Percentiles rank a stretch among this genome's conserved stretches.
These are phyloP conservation scores for Eupithecia subumbrata DNA, from an alignment of 2,888 invertebrate species.

Conservation along the genomic window DNA sequence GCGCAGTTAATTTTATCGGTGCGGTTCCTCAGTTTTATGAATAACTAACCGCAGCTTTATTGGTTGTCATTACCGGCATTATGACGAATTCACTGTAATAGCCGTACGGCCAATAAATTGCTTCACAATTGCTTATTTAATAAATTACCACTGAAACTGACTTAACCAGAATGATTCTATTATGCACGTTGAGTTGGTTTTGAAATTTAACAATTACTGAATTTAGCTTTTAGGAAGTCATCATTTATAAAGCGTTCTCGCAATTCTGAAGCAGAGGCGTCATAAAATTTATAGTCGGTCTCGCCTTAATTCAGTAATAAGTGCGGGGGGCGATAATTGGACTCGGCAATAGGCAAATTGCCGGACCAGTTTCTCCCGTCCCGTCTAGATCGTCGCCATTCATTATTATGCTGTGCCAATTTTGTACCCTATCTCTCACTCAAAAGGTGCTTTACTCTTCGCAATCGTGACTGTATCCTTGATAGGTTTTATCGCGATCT, in stretches of 20 bases:
- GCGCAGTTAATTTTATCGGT: slow-evolving; percentile 64
- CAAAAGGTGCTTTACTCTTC: slow-evolving; percentile 54
- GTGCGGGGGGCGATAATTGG: slow-evolving; percentile 83
- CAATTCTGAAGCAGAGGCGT: slow-evolving; percentile 74
- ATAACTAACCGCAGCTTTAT: slow-evolving; percentile 55
- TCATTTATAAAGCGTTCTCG: slow-evolving; percentile 58
- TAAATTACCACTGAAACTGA: slow-evolving; percentile 18
- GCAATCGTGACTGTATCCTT: slow-evolving; percentile 44
- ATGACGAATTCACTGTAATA: slow-evolving; percentile 48
- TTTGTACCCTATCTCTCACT: slow-evolving; percentile 52
- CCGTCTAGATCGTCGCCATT: slow-evolving; percentile 60
- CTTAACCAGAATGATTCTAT: not conserved
- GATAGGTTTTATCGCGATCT: slow-evolving; percentile 58
- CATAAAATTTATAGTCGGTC: slow-evolving; percentile 75
- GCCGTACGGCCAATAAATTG: slow-evolving; percentile 49
- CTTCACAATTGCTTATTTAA: slow-evolving; percentile 40
- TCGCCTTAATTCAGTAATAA: slow-evolving; percentile 82
- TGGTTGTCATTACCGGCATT: slow-evolving; percentile 59
- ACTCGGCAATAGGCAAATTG: slow-evolving; percentile 82
- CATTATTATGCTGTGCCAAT: slow-evolving; percentile 43
- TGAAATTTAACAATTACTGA: not conserved
- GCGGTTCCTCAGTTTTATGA: slow-evolving; percentile 57
- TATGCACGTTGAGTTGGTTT: not conserved
- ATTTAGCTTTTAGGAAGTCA: slow-evolving; percentile 43
- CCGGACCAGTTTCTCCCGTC: slow-evolving; percentile 66